These are phyloP conservation scores for Drosophila niveifrons DNA, from an alignment of 2,888 invertebrate genomes.

Conservation along the genomic window DNA sequence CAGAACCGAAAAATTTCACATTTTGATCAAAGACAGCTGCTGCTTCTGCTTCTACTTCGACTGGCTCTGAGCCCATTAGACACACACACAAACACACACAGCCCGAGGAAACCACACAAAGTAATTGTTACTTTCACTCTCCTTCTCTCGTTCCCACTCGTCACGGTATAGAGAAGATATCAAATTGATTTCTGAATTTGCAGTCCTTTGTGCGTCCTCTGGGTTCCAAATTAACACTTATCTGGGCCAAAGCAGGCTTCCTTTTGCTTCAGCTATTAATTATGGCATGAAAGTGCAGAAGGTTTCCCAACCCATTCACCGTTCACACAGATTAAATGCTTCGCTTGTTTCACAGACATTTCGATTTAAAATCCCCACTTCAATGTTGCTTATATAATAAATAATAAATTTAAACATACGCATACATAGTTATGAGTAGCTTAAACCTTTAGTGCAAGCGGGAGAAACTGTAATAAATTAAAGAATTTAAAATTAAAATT, in stretches of 20 bases:
- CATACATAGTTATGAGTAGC: no score
- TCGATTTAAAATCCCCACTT: no score
- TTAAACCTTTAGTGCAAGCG: no score
- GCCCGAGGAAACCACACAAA: constrained; percentile 39
- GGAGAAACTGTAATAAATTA: no score
- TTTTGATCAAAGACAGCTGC: constrained; percentile 58
- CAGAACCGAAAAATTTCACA: constrained; percentile 36
- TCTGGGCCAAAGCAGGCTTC: background rate
- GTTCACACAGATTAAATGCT: background rate
- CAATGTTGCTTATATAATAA: background rate
- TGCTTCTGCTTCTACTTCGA: background rate
- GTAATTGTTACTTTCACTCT: constrained; percentile 10
- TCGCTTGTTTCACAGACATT: background rate
- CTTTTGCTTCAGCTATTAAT: background rate
- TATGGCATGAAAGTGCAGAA: background rate
- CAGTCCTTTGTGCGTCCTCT: background rate
- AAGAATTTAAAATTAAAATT: no score
- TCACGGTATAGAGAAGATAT: background rate
- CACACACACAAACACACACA: constrained; percentile 10
- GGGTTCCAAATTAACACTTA: constrained; percentile 4
- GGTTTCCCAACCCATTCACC: background rate
- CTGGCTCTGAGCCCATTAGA: constrained; percentile 18
- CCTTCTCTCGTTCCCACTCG: background rate
- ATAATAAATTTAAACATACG: background rate
- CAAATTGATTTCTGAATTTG: constrained; percentile 15